Base-by-base conservation (phyloP, 2,888 invertebrate genomes). In the Galerucella nymphaeae region DNA sequence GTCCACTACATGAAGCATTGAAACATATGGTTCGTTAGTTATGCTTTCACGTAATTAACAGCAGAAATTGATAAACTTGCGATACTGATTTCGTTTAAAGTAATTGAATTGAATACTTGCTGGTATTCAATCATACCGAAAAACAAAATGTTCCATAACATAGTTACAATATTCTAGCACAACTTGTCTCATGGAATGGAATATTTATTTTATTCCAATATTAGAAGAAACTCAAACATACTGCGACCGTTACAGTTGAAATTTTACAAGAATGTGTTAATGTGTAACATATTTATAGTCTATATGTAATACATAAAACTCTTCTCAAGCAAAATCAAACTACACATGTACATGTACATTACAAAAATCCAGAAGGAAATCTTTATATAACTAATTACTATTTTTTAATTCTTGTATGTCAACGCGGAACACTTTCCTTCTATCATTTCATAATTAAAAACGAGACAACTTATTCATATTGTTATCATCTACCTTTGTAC, bases 1-100 rank as follows among this genome's bases (percentile, higher is more conserved):
- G 93, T 98, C 97, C 96, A 97, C 98, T 98, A 87, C 87, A 85
- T 84, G 85, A 87, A 87, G 86, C 87, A 84, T 85, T 87, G 83
- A 80, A 82, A 86, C 84, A 86, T 84, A 62, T 42, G 61, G 18
- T 53, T 16, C 53, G 53, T 53, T 53, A 53, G 16, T 53, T 16
- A 13, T 45, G 45, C 45, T 45, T 53, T 53, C 16, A 16, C 50
- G n/a, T 16, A 18, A 9, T 18, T 53, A 53, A 48, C 13, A 14
- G n/a, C n/a, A 5, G 6, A 2, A 6, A n/a, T 14, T n/a, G 6
- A 45, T 45, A 45, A 45, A 45, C n/a, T n/a, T 48, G n/a, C 48
- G n/a, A 8, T 8, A 30, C 6, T 30, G 6, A 8, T 30, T 8
- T 30, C 5, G 8, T 30, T 30, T 5, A 30, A 30, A 30, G 0